phyloP scores from a whole-genome alignment of 2,113 vertebrate genomes.

The Scytalopus superciliaris region DNA sequence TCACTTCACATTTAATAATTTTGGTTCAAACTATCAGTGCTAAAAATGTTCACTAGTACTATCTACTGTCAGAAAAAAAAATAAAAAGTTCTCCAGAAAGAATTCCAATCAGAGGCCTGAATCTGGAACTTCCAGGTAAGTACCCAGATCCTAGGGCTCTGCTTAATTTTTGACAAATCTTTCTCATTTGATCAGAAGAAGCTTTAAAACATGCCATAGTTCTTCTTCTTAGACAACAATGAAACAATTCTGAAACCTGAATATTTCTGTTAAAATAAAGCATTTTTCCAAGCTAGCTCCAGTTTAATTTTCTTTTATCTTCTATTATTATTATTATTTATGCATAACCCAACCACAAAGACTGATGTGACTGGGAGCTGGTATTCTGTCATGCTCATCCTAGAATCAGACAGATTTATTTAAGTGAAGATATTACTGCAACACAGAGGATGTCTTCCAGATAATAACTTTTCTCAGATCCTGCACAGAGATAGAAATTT shows the following conservation, averaged over 20 bases:
- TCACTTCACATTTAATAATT: background rate
- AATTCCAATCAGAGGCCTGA: background rate
- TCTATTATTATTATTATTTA: background rate
- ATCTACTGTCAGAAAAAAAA: background rate
- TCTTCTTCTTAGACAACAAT: background rate
- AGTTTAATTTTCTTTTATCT: background rate
- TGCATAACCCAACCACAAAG: background rate
- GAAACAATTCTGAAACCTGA: background rate
- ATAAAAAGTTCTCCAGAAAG: background rate
- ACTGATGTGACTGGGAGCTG: background rate
- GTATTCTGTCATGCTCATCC: background rate
- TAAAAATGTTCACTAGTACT: background rate
- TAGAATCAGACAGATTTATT: constrained; percentile 18
- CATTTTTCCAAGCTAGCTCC: background rate
- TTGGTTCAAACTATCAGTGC: background rate
- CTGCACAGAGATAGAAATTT: background rate
- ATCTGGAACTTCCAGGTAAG: background rate
- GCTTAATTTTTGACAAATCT: background rate
- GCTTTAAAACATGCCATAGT: background rate
- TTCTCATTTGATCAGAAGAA: background rate
- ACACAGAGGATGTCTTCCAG: background rate
- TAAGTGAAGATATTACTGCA: background rate
- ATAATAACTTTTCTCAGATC: background rate
- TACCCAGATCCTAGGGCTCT: background rate
- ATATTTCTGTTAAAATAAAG: background rate